Conservation (phyloP, 2,888 invertebrate genomes). For the Orthosia gracilis region DNA sequence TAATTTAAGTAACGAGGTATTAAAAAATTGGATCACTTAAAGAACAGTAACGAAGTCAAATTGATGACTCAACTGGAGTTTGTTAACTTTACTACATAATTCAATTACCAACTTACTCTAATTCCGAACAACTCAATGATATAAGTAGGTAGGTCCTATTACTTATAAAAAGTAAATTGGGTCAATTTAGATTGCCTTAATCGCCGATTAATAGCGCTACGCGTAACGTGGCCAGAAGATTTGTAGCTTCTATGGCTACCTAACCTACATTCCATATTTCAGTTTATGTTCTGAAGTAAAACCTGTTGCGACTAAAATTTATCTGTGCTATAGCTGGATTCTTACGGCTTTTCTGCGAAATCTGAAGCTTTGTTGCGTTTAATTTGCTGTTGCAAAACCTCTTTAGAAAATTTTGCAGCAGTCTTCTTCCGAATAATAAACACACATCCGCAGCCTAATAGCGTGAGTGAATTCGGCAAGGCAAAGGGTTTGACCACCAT, state of each 20-base stretch:
- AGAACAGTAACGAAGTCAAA: neutral
- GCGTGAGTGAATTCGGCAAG: too few relatives aligned
- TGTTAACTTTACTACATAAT: constrained; percentile 8
- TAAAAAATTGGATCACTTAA: neutral
- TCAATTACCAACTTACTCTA: neutral
- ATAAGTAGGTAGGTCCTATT: neutral
- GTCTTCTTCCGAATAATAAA: neutral
- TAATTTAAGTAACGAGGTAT: neutral
- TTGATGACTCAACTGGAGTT: constrained; percentile 2
- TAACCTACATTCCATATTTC: neutral
- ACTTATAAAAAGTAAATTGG: constrained; percentile 17
- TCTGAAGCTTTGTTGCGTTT: too few relatives aligned
- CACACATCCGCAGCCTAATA: too few relatives aligned
- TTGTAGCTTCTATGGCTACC: neutral
- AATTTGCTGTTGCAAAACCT: neutral
- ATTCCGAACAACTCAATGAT: neutral
- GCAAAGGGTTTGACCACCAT: too few relatives aligned
- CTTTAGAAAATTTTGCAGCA: too few relatives aligned
- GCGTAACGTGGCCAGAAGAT: neutral
- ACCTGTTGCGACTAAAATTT: too few relatives aligned
- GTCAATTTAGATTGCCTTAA: constrained; percentile 18
- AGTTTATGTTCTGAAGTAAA: neutral
- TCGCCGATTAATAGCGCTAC: neutral
- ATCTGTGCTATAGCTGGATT: neutral
- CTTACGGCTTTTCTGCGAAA: neutral